These are phyloP conservation scores for Eupeodes latifasciatus DNA, from an alignment of 2,888 invertebrate species.

Conservation along the genomic window DNA sequence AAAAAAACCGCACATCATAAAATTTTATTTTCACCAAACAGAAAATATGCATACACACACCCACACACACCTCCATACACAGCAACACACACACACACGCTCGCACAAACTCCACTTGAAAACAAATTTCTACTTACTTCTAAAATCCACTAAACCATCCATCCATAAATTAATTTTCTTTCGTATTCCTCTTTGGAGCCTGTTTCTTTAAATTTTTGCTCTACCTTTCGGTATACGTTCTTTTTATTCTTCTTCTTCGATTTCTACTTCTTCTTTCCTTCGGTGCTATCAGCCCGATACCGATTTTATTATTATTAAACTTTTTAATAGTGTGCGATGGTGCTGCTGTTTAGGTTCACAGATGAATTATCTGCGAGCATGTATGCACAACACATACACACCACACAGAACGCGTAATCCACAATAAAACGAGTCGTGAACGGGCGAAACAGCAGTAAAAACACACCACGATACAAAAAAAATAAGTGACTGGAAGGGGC, in stretches of 20 bases:
- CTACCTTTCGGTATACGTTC: constrained; percentile 19
- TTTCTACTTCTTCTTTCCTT: too few relatives aligned
- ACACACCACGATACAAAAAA: constrained; percentile 15
- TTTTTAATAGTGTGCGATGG: constrained; percentile 41
- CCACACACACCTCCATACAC: constrained; percentile 7
- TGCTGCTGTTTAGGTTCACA: constrained; percentile 69
- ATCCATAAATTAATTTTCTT: constrained; percentile 75
- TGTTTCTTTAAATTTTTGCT: not conserved
- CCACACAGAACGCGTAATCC: constrained; percentile 75
- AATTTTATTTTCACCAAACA: constrained; percentile 38
- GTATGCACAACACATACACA: constrained; percentile 56
- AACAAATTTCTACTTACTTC: constrained; percentile 66
- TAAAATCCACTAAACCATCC: constrained; percentile 74
- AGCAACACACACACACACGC: constrained; percentile 4
- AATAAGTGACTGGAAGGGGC: constrained; percentile 40
- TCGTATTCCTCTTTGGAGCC: constrained; percentile 24
- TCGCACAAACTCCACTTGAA: constrained; percentile 24
- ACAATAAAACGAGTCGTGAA: constrained; percentile 68
- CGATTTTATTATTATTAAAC: constrained; percentile 69
- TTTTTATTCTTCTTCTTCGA: constrained; percentile 52
- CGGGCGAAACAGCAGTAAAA: constrained; percentile 28
- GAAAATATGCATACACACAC: not conserved
- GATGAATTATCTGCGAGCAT: constrained; percentile 65
- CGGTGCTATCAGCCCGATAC: constrained; percentile 48
- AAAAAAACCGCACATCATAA: constrained; percentile 64